Evolutionary conservation across 2,797 vertebrate genomes (phyloP).

Genomic region (Huso huso): DNA sequence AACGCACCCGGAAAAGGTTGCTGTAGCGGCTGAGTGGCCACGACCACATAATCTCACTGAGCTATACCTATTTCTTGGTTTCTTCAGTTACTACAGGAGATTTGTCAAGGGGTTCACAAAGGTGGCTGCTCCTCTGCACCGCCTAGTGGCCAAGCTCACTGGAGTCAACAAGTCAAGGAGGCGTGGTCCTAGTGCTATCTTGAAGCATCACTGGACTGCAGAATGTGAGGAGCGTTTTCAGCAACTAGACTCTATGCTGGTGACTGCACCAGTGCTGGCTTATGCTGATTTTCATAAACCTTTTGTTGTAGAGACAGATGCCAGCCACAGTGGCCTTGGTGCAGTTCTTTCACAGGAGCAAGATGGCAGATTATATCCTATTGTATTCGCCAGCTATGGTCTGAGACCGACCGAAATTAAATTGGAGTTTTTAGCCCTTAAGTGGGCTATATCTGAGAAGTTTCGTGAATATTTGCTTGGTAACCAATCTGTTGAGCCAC

Average conservation of each 20-base stretch:
- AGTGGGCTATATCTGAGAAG: neutral
- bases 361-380: neutral
- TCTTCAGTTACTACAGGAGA: neutral
- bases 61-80: constrained; percentile 1
- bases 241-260: neutral
- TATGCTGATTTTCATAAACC: neutral
- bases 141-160: neutral
- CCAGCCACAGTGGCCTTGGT: constrained; percentile 5
- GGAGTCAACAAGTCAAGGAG: neutral
- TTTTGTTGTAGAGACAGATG: constrained; percentile 3
- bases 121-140: neutral
- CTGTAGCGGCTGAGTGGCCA: neutral
- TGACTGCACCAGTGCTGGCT: neutral
- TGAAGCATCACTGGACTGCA: neutral
- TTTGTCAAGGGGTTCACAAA: neutral
- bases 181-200: neutral
- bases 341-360: constrained; percentile 1
- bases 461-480: no score
- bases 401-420: neutral
- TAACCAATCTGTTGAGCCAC: no score
- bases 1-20: neutral
- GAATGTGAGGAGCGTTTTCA: neutral
- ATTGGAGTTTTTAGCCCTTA: constrained; percentile 2
- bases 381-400: neutral
- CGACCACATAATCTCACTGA: neutral